Percentiles rank a stretch among this genome's conserved stretches.
These are phyloP conservation scores for Notolepis coatsorum DNA, from an alignment of 2,797 vertebrate species.

Conservation along the genomic window DNA sequence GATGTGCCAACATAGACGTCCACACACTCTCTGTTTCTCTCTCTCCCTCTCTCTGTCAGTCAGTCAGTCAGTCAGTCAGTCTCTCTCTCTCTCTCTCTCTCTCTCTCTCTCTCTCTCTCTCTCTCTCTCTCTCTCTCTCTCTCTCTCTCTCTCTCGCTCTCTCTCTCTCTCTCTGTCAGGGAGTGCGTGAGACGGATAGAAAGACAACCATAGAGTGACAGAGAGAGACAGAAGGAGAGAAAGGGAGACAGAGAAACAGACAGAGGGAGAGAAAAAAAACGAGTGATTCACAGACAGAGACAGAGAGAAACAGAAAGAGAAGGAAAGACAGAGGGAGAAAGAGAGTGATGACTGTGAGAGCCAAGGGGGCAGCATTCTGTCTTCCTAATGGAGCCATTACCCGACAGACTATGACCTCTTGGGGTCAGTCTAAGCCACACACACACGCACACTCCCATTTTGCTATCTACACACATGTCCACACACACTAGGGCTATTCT, in stretches of 20 bases:
- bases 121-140: constrained; percentile 28
- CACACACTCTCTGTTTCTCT: constrained; percentile 29
- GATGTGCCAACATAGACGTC: constrained; percentile 41
- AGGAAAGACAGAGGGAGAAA: constrained; percentile 3
- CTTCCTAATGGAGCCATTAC: constrained; percentile 75
- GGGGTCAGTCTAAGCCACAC: constrained; percentile 44
- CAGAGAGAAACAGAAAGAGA: constrained; percentile 5
- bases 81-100: constrained; percentile 12
- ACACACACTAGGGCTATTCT: too few relatives aligned
- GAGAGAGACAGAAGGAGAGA: background rate
- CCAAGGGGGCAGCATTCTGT: constrained; percentile 59
- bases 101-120: constrained; percentile 10
- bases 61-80: background rate
- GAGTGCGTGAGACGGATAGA: constrained; percentile 1
- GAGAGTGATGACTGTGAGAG: constrained; percentile 43
- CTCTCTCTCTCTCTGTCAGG: constrained; percentile 27
- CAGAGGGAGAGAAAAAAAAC: background rate
- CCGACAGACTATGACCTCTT: constrained; percentile 48
- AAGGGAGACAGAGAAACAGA: background rate
- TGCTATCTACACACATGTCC: constrained; percentile 7
- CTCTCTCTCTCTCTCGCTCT: constrained; percentile 11
- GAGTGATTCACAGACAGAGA: constrained; percentile 14
- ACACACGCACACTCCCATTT: constrained; percentile 12
- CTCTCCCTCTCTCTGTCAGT: constrained; percentile 24
- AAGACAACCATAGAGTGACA: constrained; percentile 2